Evolutionary conservation across 2,113 vertebrate species (phyloP), one percentile per base, ranked within the genome.

Genomic region (Sander lucioperca): DNA sequence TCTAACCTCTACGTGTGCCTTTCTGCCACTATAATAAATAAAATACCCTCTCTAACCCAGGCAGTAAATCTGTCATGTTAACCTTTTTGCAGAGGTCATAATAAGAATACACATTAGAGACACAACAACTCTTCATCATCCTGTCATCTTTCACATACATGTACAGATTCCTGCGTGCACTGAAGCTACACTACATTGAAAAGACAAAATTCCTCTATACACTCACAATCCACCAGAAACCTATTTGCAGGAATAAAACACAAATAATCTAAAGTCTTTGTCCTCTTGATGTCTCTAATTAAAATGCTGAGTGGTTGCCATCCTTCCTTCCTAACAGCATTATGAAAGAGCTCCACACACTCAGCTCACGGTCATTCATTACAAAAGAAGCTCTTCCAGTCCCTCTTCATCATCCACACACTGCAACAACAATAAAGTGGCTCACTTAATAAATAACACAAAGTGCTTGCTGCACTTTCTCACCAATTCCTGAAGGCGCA

Each of bases 401-500:
- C 12, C 30, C 61, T 43, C 51, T 76, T 79, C 62, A 80, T 84
- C 76, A 82, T 83, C 58, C 1, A 9, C 54, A 54, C 47, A 65
- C 58, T 1, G n/a, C 58, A 79, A 80, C 72, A 74, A 86, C 62
- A 86, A 84, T 16, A 50, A 53, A 61, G 47, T 7, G 53, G 12
- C n/a, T 69, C 39, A 43, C 57, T 69, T 63, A 45, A 82, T 39
- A 59, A 51, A 79, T 66, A 74, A 82, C 64, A 79, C 63, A 80
- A 80, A 80, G 15, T 47, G 14, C 30, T 56, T 0, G n/a, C 15
- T 27, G 70, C 54, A 19, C 30, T 67, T 61, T 61, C 92, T 96
- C 94, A 99, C 98, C 96, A 99, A 70, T 88, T 99, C 98, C 63
- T 99, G 98, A 77, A 99, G 95, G 43, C 97, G 96, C 85, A 99